Percentiles rank a stretch among this genome's conserved stretches.
These are phyloP conservation scores for Sardina pilchardus DNA, from an alignment of 2,113 vertebrate species.

Conservation along the genomic window DNA sequence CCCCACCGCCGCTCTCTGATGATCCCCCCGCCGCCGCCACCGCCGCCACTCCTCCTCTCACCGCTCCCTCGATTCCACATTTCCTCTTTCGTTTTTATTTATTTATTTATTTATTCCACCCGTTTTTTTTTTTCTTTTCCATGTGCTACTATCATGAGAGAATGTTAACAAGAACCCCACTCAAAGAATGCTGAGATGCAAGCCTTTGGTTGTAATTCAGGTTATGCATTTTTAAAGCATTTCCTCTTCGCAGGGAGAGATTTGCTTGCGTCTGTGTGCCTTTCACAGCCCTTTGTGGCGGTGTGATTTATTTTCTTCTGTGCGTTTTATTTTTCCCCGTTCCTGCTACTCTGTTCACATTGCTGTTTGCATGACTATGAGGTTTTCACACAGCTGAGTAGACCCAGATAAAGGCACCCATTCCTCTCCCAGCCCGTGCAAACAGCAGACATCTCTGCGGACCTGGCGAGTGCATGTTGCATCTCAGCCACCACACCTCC, in stretches of 20 bases:
- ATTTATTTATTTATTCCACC: not conserved
- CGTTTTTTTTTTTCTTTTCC: not conserved
- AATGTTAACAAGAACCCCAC: not conserved
- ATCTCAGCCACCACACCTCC: too few species aligned
- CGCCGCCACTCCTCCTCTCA: not conserved
- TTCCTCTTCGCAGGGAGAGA: not conserved
- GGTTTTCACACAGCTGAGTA: not conserved
- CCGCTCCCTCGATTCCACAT: not conserved
- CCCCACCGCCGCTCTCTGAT: not conserved
- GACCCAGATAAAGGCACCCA: not conserved
- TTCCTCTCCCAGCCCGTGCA: not conserved
- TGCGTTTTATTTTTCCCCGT: not conserved
- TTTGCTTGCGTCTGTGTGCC: not conserved
- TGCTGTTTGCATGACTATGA: not conserved
- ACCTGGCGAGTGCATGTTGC: not conserved
- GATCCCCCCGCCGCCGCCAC: not conserved
- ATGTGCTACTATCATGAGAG: not conserved
- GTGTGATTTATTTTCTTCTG: not conserved
- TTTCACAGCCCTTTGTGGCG: not conserved
- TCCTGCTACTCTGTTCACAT: not conserved
- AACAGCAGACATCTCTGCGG: not conserved
- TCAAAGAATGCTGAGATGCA: not conserved
- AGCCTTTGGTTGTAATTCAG: slow-evolving; percentile 1
- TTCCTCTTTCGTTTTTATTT: not conserved
- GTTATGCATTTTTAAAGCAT: slow-evolving; percentile 11